Percentiles rank a stretch among this genome's conserved stretches.
Evolutionary conservation across 2,888 invertebrate genomes (phyloP).

Genomic region (Tetanocera ferruginea): DNA sequence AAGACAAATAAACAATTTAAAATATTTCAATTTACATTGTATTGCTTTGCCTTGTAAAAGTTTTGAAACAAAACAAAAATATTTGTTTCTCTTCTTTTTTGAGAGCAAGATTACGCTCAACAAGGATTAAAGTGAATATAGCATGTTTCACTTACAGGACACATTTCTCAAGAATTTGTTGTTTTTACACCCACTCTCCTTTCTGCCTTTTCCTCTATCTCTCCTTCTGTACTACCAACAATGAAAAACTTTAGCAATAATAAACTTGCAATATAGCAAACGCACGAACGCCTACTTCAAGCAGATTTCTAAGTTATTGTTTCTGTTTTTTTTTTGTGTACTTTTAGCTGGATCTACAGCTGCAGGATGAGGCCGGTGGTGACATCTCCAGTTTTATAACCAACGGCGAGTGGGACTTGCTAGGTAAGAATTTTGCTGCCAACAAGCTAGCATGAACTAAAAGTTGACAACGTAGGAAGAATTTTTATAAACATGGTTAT

Average conservation of each 20-base stretch:
- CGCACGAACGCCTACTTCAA: background rate
- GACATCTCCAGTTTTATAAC: constrained; percentile 98
- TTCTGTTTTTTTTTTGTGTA: background rate
- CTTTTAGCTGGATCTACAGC: constrained; percentile 90
- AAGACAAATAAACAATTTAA: no score
- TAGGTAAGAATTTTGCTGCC: constrained; percentile 77
- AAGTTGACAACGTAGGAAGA: background rate
- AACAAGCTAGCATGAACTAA: background rate
- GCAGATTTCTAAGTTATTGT: background rate
- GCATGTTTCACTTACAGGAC: no score
- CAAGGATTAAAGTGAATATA: no score
- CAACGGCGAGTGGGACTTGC: constrained; percentile 99
- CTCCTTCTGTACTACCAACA: background rate
- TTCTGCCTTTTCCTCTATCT: background rate
- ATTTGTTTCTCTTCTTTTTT: no score
- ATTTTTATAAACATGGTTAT: background rate
- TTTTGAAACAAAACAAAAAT: no score
- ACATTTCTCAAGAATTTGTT: no score
- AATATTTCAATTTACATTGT: no score
- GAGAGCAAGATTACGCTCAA: no score
- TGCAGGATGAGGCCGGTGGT: constrained; percentile 92
- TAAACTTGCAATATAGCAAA: background rate
- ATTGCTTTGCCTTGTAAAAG: no score
- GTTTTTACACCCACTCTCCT: no score
- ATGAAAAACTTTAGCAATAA: background rate